These are phyloP conservation scores for Scolopax bukidnonensis DNA, from an alignment of 2,797 vertebrate species.

Conservation along the genomic window DNA sequence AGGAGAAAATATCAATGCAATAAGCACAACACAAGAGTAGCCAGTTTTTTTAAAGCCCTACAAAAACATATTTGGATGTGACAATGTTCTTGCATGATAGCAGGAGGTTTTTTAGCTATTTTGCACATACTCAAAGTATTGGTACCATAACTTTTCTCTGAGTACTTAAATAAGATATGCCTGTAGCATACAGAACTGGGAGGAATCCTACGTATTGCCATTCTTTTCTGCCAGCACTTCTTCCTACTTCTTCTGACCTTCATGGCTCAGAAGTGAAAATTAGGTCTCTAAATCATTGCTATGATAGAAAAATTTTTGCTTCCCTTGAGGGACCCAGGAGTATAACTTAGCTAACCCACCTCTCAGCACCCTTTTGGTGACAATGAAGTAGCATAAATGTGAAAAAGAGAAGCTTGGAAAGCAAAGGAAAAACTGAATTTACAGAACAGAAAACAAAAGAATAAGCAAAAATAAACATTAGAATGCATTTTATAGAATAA, in stretches of 20 bases:
- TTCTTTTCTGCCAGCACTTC: not conserved
- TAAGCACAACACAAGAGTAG: not conserved
- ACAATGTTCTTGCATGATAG: not conserved
- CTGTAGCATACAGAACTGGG: not conserved
- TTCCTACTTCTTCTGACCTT: not conserved
- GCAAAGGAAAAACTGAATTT: not conserved
- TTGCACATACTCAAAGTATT: not conserved
- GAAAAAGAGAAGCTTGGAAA: not conserved
- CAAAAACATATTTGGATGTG: not conserved
- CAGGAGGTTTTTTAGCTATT: slow-evolving; percentile 16
- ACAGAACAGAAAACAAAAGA: not conserved
- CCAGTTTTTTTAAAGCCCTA: not conserved
- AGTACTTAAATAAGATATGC: not conserved
- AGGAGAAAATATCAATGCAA: slow-evolving; percentile 28
- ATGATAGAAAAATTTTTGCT: not conserved
- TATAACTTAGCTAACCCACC: not conserved
- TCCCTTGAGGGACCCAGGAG: not conserved
- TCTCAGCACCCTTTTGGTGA: not conserved
- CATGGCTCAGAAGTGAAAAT: not conserved
- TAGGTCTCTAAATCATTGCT: not conserved
- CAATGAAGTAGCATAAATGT: rapidly evolving
- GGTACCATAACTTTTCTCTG: not conserved
- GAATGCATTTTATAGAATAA: not conserved
- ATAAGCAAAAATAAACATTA: not conserved
- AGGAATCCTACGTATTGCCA: not conserved